These are phyloP conservation scores for Perizoma affinitatum DNA, from an alignment of 2,888 invertebrate species.

Conservation along the genomic window DNA sequence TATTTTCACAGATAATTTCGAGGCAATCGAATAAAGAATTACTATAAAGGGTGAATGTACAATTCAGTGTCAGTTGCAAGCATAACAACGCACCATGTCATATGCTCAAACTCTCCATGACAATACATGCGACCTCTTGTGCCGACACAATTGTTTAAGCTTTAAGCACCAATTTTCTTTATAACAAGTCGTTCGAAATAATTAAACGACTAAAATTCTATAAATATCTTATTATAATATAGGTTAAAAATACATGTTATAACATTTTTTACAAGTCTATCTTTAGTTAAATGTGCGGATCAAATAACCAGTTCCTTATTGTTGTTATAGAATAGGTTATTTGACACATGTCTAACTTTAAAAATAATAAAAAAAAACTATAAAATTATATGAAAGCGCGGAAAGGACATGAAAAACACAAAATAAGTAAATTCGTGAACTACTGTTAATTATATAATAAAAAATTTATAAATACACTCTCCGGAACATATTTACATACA, in stretches of 20 bases:
- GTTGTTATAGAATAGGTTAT: conserved; percentile 53
- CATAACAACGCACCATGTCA: conserved; percentile 84
- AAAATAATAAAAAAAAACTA: conserved; percentile 59
- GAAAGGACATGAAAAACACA: conserved; percentile 55
- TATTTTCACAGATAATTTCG: not conserved
- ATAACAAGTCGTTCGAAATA: conserved; percentile 85
- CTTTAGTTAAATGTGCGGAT: conserved; percentile 62
- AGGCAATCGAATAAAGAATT: not conserved
- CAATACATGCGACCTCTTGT: conserved; percentile 75
- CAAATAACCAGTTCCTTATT: conserved; percentile 57
- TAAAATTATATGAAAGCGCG: conserved; percentile 58
- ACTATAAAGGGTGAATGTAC: conserved; percentile 26
- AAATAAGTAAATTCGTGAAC: conserved; percentile 52
- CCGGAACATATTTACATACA: conserved; percentile 77
- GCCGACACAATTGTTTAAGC: conserved; percentile 79
- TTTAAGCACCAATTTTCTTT: conserved; percentile 84
- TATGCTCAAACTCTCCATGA: conserved; percentile 77
- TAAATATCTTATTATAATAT: conserved; percentile 84
- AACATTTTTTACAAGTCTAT: conserved; percentile 84
- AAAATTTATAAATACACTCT: conserved; percentile 59
- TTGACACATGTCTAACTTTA: conserved; percentile 54
- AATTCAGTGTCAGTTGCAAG: conserved; percentile 53
- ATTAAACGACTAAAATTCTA: conserved; percentile 84
- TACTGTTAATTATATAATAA: conserved; percentile 55
- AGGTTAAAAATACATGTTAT: conserved; percentile 84